A percentile compares a stretch with the other conserved stretches of the same genome.
phyloP scores from a whole-genome alignment of 2,113 vertebrate genomes.

The Salminus brasiliensis region DNA sequence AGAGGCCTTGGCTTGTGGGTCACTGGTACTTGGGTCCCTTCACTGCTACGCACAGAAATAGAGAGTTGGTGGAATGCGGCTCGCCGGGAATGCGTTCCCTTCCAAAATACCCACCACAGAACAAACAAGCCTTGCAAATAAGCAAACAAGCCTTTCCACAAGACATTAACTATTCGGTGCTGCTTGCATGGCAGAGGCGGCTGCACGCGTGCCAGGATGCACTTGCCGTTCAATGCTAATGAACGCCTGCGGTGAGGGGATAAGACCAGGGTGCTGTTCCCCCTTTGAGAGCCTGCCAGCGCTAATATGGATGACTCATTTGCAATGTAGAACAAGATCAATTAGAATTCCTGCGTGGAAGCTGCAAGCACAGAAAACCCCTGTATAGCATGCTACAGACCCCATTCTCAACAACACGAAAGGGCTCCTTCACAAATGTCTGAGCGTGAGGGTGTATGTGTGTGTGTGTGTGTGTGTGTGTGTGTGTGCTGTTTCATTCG shows the following conservation, averaged over 20 bases:
- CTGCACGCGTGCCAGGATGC: conserved; percentile 63
- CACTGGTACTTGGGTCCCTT: not conserved
- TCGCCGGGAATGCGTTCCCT: conserved; percentile 50
- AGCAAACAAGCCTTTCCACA: conserved; percentile 50
- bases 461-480: conserved; percentile 36
- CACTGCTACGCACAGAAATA: not conserved
- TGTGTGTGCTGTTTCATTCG: not conserved
- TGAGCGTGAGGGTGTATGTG: conserved; percentile 14
- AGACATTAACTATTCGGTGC: conserved; percentile 72
- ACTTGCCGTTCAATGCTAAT: conserved; percentile 72
- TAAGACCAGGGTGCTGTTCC: conserved; percentile 65
- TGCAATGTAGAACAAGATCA: conserved; percentile 78
- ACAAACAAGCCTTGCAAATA: conserved; percentile 62
- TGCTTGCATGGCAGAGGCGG: conserved; percentile 62
- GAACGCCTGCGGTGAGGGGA: conserved; percentile 71
- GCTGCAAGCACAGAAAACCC: conserved; percentile 38
- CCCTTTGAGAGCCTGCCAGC: conserved; percentile 68
- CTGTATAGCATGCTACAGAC: conserved; percentile 13
- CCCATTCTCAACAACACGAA: conserved; percentile 34
- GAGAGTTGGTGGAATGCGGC: conserved; percentile 34
- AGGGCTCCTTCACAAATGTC: conserved; percentile 8
- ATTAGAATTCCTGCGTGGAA: conserved; percentile 69
- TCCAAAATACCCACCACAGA: conserved; percentile 59
- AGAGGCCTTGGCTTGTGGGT: conserved; percentile 1
- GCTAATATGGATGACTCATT: conserved; percentile 76